Base-by-base conservation (phyloP, 1,140 invertebrate species). In the Luehdorfia chinensis region DNA sequence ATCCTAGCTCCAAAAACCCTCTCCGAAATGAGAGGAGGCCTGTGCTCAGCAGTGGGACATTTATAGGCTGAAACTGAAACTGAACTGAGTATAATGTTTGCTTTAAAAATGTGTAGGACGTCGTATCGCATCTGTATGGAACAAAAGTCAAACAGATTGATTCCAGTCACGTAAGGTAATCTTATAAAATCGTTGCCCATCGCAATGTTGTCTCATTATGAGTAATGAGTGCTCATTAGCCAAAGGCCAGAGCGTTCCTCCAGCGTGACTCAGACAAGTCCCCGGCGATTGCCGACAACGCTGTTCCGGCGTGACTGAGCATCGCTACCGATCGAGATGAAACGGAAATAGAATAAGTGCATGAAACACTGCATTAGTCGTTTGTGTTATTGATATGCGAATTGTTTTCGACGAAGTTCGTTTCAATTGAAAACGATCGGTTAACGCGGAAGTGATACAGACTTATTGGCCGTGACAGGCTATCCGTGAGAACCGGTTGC, bases 221-320 rank as follows among this genome's bases (percentile, higher is more conserved):
- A 75, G 65, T 78, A 76, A 80, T 62, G 59, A 75, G 53, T 60
- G 58, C 55, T 78, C 76, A 78, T 81, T 71, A 75, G 61, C 55
- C 36, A 72, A 66, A 63, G 45, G 64, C 44, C 48, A 63, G 68
- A 68, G 70, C 79, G 72, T 79, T 77, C 75, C 72, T 73, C 53
- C 34, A 46, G 15, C 30, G 50, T 83, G 76, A 83, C 45, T 83
- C 80, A 84, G 43, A n/a, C n/a, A n/a, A n/a, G 39, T 37, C 23
- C 53, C 68, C 68, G 55, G 56, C 36, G 62, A 68, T 70, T 57
- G 55, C 60, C 57, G 58, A 50, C 58, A 41, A 48, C 55, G 48
- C 59, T 48, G 68, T 80, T 84, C 79, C 76, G 70, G 60, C 62
- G 63, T 71, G 73, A 72, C 56, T 64, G 56, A 33, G 31, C 36